Evolutionary conservation across 1,140 invertebrate genomes (phyloP).

Genomic region (Drosophila nigromelanica): DNA sequence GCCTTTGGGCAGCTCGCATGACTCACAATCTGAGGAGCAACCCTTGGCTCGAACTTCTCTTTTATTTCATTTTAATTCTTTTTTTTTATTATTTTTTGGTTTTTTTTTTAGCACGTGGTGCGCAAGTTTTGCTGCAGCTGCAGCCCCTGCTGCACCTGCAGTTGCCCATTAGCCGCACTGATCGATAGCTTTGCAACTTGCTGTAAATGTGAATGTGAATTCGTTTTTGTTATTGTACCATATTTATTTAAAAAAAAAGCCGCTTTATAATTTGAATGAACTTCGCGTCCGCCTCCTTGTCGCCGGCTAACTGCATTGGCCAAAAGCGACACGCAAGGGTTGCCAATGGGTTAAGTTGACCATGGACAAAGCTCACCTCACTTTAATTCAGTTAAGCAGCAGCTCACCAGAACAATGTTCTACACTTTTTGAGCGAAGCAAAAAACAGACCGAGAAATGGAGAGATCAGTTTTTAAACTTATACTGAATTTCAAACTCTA

Average conservation of each 20-base stretch:
- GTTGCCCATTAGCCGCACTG: conserved; percentile 62
- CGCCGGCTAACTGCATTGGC: conserved; percentile 60
- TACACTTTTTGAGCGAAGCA: neutral
- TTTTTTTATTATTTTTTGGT: neutral
- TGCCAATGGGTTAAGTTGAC: conserved; percentile 3
- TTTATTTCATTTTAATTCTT: neutral
- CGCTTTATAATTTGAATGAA: conserved; percentile 73
- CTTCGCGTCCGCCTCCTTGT: conserved; percentile 35
- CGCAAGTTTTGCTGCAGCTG: conserved; percentile 44
- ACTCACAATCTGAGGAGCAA: conserved; percentile 36
- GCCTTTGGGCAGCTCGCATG: conserved; percentile 15
- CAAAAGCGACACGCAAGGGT: conserved; percentile 38
- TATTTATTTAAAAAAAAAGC: conserved; percentile 47
- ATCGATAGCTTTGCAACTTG: conserved; percentile 49
- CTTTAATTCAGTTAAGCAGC: conserved; percentile 1
- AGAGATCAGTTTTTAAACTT: too few species aligned
- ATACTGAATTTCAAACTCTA: too few species aligned
- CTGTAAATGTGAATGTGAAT: conserved; percentile 14
- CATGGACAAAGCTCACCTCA: neutral
- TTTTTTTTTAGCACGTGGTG: conserved; percentile 52
- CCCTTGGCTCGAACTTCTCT: conserved; percentile 10
- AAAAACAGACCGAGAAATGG: neutral
- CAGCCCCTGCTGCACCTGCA: conserved; percentile 44
- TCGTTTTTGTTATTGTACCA: conserved; percentile 12
- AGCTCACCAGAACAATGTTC: neutral